A percentile compares a stretch with the other conserved stretches of the same genome.
Evolutionary conservation across 2,888 invertebrate genomes (phyloP).

Genomic region (Oscheius sp.): DNA sequence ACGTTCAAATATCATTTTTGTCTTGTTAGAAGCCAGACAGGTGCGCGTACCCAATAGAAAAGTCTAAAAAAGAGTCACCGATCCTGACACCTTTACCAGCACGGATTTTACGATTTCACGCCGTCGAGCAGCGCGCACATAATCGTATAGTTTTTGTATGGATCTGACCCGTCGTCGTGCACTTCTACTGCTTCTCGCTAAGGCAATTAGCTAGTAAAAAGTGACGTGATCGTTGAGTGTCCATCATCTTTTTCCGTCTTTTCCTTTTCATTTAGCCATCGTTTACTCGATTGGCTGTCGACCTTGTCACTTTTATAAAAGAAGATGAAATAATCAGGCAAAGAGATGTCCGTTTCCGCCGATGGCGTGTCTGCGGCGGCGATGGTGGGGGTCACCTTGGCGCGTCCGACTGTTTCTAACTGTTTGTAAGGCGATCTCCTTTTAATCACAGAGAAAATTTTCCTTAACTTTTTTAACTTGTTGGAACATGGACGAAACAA

Average conservation of each 20-base stretch:
- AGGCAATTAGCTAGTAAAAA: conserved; percentile 24
- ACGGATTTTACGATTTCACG: conserved; percentile 16
- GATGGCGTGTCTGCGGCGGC: background rate
- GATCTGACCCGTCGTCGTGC: background rate
- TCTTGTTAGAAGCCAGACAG: background rate
- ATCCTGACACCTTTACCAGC: background rate
- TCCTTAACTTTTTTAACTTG: too few relatives aligned
- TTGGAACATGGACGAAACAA: too few relatives aligned
- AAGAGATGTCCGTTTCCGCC: conserved; percentile 13
- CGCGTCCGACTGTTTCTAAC: conserved; percentile 31
- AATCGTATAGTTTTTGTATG: background rate
- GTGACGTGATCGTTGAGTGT: background rate
- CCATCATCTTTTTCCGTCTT: background rate
- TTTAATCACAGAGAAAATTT: too few relatives aligned
- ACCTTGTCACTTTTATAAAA: background rate
- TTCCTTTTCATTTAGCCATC: too few relatives aligned
- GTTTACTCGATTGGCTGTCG: background rate
- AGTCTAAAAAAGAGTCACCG: too few relatives aligned
- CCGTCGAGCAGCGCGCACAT: conserved; percentile 17
- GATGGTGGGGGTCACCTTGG: conserved; percentile 37
- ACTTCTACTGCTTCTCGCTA: background rate
- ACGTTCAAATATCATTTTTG: background rate
- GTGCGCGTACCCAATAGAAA: too few relatives aligned
- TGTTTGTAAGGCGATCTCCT: conserved; percentile 22
- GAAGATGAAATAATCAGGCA: background rate